Base-by-base conservation (phyloP, 2,113 vertebrate species). In the Crotalus tigris region DNA sequence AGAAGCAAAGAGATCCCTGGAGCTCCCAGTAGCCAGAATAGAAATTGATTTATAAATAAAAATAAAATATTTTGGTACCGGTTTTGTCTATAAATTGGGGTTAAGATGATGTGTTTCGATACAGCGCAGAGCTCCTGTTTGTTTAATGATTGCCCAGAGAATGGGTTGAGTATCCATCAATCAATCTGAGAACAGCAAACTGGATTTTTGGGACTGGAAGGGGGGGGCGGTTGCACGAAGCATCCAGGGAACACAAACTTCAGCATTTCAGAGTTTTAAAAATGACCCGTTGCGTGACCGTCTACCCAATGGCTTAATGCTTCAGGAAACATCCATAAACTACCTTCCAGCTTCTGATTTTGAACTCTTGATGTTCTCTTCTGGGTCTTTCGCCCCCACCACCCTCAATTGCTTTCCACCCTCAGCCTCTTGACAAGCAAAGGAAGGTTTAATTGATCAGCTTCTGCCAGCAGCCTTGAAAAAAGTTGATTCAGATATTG, bases 401-500 rank as follows among this genome's bases (percentile, higher is more conserved):
- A 39, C 39, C 39, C 39, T 39, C 39, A 39, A 39, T 39, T 39
- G 39, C 39, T 39, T 39, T 39, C 39, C 96, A 96, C 97, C 96
- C 96, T 98, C 97, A 97, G 96, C 95, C 94, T 87, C 97, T 95
- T 98, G 97, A 98, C 97, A 98, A 96, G 93, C 33, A 51, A 92
- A 92, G 87, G 85, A 97, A 89, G 96, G 88, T 94, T 98, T 98
- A 98, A 98, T 98, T 98, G 98, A 98, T 98, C 98, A 97, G 97
- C 96, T 97, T 95, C 6, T 21, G 97, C 96, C 33, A 95, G 95
- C 97, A 98, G 98, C 98, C 98, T 98, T 98, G 98, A 98, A 97
- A 98, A 97, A 97, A 97, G 97, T 97, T 96, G 98, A 98, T 98
- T 97, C 97, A 97, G 96, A 97, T 98, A 98, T 98, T 96, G 98